These are phyloP conservation scores for Nettapus auritus DNA, from an alignment of 2,113 vertebrate genomes.

Conservation along the genomic window DNA sequence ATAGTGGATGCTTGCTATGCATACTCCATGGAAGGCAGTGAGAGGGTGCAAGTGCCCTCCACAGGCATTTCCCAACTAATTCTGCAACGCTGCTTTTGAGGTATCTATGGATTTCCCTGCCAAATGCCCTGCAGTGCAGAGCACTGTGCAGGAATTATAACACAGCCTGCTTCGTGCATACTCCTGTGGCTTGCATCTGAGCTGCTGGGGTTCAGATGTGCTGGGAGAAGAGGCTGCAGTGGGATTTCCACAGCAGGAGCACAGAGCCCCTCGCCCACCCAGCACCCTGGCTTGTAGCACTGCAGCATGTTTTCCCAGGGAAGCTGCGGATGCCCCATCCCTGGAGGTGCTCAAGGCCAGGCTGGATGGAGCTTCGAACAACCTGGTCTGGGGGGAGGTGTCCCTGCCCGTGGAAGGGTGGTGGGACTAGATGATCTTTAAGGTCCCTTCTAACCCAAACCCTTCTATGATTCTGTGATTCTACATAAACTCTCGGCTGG, in stretches of 20 bases:
- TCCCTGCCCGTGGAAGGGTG: too few species aligned
- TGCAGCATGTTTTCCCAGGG: not conserved
- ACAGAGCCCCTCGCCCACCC: not conserved
- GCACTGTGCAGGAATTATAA: not conserved
- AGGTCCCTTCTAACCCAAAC: too few species aligned
- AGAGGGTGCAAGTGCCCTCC: not conserved
- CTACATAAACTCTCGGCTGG: too few species aligned
- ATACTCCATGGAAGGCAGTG: not conserved
- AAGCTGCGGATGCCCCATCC: too few species aligned
- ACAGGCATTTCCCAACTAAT: not conserved
- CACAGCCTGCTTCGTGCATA: not conserved
- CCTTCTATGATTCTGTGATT: too few species aligned
- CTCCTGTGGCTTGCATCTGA: not conserved
- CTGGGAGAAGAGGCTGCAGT: not conserved
- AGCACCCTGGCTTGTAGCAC: not conserved
- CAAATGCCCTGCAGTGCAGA: not conserved
- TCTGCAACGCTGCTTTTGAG: not conserved
- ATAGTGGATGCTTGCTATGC: fast-evolving
- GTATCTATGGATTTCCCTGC: fast-evolving
- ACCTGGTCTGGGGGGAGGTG: too few species aligned
- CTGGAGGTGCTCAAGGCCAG: too few species aligned
- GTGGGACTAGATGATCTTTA: too few species aligned
- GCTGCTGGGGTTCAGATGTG: not conserved
- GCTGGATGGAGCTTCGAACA: too few species aligned
- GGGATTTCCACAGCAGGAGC: not conserved